Percentiles rank a stretch among this genome's conserved stretches.
These are phyloP conservation scores for Xylocampa areola DNA, from an alignment of 2,888 invertebrate genomes.

Conservation along the genomic window DNA sequence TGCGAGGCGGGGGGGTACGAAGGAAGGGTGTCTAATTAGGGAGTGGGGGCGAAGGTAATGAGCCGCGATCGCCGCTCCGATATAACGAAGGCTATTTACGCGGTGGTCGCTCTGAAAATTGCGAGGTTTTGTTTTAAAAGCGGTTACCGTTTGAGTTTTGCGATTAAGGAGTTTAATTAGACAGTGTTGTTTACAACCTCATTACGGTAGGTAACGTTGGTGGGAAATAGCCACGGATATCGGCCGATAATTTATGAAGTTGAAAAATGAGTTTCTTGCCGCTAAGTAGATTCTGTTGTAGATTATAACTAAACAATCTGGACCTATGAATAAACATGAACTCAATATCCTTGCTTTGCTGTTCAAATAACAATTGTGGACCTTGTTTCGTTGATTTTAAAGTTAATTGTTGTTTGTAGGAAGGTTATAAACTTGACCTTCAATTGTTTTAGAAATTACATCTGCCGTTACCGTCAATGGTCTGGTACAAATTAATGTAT, in stretches of 20 bases:
- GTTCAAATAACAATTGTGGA: constrained; percentile 47
- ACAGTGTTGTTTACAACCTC: constrained; percentile 89
- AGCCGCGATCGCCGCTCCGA: constrained; percentile 89
- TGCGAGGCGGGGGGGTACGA: constrained; percentile 56
- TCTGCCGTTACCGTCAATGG: constrained; percentile 56
- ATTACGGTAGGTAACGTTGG: constrained; percentile 82
- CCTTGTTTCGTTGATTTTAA: constrained; percentile 58
- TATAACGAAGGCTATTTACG: constrained; percentile 88
- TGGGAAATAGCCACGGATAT: constrained; percentile 83
- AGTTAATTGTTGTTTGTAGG: constrained; percentile 54
- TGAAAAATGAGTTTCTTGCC: constrained; percentile 85
- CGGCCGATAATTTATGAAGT: constrained; percentile 86
- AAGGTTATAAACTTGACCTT: constrained; percentile 63
- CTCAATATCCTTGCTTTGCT: constrained; percentile 63
- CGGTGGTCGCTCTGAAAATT: constrained; percentile 88
- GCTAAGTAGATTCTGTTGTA: constrained; percentile 77
- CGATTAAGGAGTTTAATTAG: constrained; percentile 90
- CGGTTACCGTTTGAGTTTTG: constrained; percentile 89
- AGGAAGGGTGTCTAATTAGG: constrained; percentile 86
- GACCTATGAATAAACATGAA: constrained; percentile 79
- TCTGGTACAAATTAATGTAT: constrained; percentile 37
- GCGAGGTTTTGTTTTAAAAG: constrained; percentile 89
- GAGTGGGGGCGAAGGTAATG: constrained; percentile 86
- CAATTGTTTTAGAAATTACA: constrained; percentile 71
- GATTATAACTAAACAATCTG: constrained; percentile 76